These are phyloP conservation scores for Oikopleura albicans DNA, from an alignment of 23 tunicate species.

Conservation along the genomic window DNA sequence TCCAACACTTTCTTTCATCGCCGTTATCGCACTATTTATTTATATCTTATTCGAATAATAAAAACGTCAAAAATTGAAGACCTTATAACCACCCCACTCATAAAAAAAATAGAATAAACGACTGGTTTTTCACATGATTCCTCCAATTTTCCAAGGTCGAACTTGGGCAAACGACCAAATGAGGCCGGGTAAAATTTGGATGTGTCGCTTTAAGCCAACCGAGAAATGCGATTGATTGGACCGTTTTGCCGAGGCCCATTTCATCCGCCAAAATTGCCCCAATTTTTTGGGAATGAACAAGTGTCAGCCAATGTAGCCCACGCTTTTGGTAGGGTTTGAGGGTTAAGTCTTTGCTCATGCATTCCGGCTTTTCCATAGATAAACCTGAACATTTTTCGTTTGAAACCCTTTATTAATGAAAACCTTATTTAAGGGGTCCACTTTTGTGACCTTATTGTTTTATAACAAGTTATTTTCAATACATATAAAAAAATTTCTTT, in stretches of 20 bases:
- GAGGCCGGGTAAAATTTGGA: slow-evolving; percentile 27
- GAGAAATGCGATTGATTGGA: slow-evolving; percentile 73
- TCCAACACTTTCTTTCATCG: no score
- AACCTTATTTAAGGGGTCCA: no score
- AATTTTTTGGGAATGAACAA: slow-evolving; percentile 52
- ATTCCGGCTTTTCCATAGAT: background rate
- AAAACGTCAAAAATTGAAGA: no score
- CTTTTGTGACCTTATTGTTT: no score
- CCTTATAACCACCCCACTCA: no score
- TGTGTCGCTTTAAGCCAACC: slow-evolving; percentile 5
- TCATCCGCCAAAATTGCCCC: slow-evolving; percentile 90
- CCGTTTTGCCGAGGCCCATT: slow-evolving; percentile 97
- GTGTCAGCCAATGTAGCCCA: slow-evolving; percentile 70
- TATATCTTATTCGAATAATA: no score
- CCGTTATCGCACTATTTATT: no score
- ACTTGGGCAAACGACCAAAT: slow-evolving; percentile 58
- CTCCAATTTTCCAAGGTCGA: slow-evolving; percentile 36
- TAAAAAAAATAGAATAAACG: no score
- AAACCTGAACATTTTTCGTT: background rate
- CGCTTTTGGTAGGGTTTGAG: slow-evolving; percentile 72
- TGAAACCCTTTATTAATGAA: no score
- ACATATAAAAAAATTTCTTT: no score
- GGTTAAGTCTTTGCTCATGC: background rate
- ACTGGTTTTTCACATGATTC: no score
- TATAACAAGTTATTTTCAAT: no score